Base-by-base conservation (phyloP, 2,113 vertebrate genomes). In the Tachycineta bicolor region DNA sequence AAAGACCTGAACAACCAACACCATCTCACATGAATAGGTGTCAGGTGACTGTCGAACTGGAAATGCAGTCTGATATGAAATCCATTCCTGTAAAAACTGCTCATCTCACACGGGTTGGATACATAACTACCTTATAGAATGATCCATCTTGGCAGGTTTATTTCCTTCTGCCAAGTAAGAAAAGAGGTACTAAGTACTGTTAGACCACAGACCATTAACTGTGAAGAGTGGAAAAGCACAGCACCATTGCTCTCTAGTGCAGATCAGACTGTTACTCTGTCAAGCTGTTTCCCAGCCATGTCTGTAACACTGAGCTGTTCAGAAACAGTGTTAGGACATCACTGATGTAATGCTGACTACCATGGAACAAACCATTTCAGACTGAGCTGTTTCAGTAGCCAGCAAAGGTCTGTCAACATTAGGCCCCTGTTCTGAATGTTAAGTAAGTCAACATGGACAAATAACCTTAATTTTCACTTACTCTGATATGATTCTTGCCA, bases 401-500 rank as follows among this genome's bases (percentile, higher is more conserved):
- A 37, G 28, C 15, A 58, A 65, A 83, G 24, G 56, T n/a, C 22
- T 12, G 67, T 18, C 33, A 75, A 52, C 6, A 37, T 20, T 7
- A 87, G 28, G 21, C 14, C 28, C 10, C 20, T 41, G 15, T 67
- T 90, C 16, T 55, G 25, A 82, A 43, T 20, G 34, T 50, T 78
- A 82, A 74, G 4, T n/a, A 84, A 68, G 19, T 25, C 83, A 76
- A 69, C 6, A 41, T 2, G 9, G 25, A 28, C 17, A 87, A 70
- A 67, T 17, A 56, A 67, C 23, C 21, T 46, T 24, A 33, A 21
- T 26, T 91, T 88, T 52, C 19, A 78, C 47, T 97, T 96, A 99
- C 99, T 92, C 97, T 95, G 58, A 99, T 98, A 94, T 99, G 99
- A 96, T 97, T 99, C 95, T 99, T 99, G 67, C 98, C 98, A 2